Evolutionary conservation across 2,888 invertebrate species (phyloP), one percentile per base, ranked within the genome.

Genomic region (Ennomos quercinarius): DNA sequence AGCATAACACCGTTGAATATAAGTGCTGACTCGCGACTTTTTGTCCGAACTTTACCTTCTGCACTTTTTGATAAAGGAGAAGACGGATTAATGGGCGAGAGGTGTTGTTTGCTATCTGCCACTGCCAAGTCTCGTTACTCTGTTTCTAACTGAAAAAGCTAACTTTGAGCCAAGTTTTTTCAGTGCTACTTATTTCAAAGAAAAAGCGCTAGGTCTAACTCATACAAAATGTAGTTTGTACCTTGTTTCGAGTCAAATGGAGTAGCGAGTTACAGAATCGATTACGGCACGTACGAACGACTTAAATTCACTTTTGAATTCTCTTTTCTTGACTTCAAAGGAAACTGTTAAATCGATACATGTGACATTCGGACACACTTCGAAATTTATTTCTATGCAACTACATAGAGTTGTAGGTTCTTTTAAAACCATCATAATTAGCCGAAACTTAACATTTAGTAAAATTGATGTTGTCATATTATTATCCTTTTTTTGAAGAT

Each of bases 101-200:
- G 69, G 66, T 72, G 67, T 69, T 75, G 66, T 75, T 72, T 70
- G 71, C 70, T 67, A 68, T 41, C 66, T 60, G 64, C 69, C 68
- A 64, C 62, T 53, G 62, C 59, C 63, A 46, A 58, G 52, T 58
- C 66, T 74, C 67, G 74, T 74, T 74, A 72, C 70, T 67, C 66
- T 57, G 42, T 68, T 69, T 63, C 67, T 59, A 57, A 66, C 65
- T 66, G 39, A 39, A 48, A 44, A 35, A 39, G 38, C 38, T 17
- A n/a, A 48, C 43, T 43, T 13, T 13, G 12, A 17, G n/a, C 27
- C 17, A 9, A 9, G 11, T 39, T 51, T 51, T 46, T 37, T 51
- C 10, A 43, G 17, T 35, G 44, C 44, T 27, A 39, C 34, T 11
- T 44, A 13, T 12, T 13, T 35, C 27, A 27, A 47, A 37, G 34